Conservation (phyloP, 2,113 vertebrate species). For the Rhinolophus ferrumequinum region DNA sequence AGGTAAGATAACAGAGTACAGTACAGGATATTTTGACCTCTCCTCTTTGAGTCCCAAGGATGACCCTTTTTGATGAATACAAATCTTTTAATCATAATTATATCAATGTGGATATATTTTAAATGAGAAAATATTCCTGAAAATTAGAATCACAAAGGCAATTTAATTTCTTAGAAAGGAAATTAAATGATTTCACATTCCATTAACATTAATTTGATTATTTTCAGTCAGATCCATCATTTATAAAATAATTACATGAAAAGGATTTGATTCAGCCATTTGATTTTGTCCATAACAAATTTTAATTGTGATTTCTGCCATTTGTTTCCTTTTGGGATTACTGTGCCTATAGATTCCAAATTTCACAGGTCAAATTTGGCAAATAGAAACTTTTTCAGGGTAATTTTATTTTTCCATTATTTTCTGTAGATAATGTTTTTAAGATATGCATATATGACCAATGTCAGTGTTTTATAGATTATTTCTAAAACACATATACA, state of each 20-base stretch:
- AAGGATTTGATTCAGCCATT: background rate
- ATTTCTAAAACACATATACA: background rate
- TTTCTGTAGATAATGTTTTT: background rate
- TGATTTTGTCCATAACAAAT: constrained; percentile 1
- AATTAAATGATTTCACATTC: background rate
- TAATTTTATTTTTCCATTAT: background rate
- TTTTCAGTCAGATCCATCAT: background rate
- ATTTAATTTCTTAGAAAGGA: background rate
- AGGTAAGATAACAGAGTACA: background rate
- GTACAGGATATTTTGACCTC: background rate
- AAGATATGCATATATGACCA: background rate
- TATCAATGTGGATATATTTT: background rate
- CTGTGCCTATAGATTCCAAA: background rate
- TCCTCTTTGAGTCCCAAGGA: background rate
- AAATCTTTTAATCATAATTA: background rate
- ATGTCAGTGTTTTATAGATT: background rate
- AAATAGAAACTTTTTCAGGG: background rate
- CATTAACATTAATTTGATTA: background rate
- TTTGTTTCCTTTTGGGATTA: background rate
- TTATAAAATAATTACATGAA: background rate
- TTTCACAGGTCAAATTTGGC: background rate
- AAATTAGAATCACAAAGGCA: background rate
- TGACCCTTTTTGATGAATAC: background rate
- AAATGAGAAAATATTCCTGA: background rate
- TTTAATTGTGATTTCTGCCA: background rate